phyloP scores from a whole-genome alignment of 2,113 vertebrate species.

The Chiloscyllium plagiosum region DNA sequence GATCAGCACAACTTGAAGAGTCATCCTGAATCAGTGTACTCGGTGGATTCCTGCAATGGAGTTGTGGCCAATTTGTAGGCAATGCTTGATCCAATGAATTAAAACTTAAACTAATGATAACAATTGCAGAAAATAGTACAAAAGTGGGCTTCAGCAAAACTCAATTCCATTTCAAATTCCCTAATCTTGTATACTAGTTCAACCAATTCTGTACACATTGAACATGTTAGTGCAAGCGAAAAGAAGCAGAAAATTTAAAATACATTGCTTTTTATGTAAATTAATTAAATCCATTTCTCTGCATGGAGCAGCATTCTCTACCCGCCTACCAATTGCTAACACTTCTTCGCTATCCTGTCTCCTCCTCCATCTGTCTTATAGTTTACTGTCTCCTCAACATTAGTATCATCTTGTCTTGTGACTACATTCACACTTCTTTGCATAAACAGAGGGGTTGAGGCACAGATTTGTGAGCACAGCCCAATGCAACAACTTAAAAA shows the following conservation, averaged over 20 bases:
- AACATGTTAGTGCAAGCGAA: too few relatives aligned
- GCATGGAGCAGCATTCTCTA: not conserved
- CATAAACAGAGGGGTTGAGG: not conserved
- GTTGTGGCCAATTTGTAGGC: too few relatives aligned
- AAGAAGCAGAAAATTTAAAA: not conserved
- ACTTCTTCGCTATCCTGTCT: not conserved
- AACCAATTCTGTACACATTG: too few relatives aligned
- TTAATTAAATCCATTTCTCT: not conserved
- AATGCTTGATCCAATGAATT: too few relatives aligned
- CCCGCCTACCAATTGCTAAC: not conserved
- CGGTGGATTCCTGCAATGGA: too few relatives aligned
- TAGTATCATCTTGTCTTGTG: not conserved
- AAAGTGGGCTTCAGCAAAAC: not conserved
- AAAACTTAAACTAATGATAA: too few relatives aligned
- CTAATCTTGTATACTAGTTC: too few relatives aligned
- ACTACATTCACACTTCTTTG: not conserved
- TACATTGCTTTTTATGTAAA: not conserved
- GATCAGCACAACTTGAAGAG: too few relatives aligned
- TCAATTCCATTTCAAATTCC: too few relatives aligned
- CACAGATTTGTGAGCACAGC: not conserved
- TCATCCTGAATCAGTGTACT: too few relatives aligned
- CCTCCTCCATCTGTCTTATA: not conserved
- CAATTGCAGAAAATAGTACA: too few relatives aligned
- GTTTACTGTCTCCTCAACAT: not conserved
- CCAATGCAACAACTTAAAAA: not conserved